These are phyloP conservation scores for Eucriotettix oculatus DNA, from an alignment of 2,888 invertebrate genomes.

Conservation along the genomic window DNA sequence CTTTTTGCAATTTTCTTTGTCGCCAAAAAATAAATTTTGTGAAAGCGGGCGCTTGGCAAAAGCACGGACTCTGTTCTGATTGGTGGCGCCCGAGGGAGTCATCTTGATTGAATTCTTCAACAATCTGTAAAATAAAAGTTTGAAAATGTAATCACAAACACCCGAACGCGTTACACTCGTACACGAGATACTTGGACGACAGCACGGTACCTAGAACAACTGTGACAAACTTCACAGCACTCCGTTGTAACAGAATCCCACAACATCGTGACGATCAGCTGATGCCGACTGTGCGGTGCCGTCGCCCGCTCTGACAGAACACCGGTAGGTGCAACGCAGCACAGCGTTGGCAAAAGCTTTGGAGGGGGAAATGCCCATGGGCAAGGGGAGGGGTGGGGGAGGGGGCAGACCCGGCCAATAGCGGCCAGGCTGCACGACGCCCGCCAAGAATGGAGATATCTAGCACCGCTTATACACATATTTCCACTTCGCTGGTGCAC, in stretches of 20 bases:
- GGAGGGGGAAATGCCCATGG: not conserved
- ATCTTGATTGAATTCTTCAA: slow-evolving; percentile 6
- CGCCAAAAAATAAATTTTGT: not conserved
- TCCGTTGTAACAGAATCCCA: not conserved
- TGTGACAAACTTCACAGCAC: slow-evolving; percentile 9
- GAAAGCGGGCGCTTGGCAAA: not conserved
- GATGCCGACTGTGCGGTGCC: not conserved
- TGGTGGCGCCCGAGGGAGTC: no score
- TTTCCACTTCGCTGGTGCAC: not conserved
- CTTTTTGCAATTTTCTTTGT: slow-evolving; percentile 6
- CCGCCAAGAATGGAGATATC: not conserved
- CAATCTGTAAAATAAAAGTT: slow-evolving; percentile 2
- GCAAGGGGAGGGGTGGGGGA: not conserved
- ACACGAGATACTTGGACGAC: not conserved
- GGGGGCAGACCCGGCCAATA: not conserved
- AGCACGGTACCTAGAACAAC: slow-evolving; percentile 8
- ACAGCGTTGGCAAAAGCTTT: not conserved
- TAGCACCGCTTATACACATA: not conserved
- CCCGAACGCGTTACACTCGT: not conserved
- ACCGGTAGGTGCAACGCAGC: not conserved
- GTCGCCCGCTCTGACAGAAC: not conserved
- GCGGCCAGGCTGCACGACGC: not conserved
- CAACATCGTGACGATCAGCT: not conserved
- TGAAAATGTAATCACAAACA: not conserved
- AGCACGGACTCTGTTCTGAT: no score